phyloP scores from a whole-genome alignment of 2,888 invertebrate genomes.

The Adela reaumurella region DNA sequence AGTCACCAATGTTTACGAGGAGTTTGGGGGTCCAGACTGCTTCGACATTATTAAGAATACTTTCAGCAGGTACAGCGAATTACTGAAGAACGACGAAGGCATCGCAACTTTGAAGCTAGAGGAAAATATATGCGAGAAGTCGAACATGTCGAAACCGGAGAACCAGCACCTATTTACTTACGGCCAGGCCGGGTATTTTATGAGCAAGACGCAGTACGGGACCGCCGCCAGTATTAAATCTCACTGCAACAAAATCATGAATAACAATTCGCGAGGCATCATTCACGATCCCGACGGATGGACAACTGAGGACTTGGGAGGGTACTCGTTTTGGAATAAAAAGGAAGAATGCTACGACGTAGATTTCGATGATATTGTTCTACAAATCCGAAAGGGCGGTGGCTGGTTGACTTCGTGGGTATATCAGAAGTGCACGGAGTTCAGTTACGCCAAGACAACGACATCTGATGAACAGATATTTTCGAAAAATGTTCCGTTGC shows the following conservation, averaged over 20 bases:
- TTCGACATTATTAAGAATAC: constrained; percentile 21
- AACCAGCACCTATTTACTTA: constrained; percentile 36
- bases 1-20: constrained; percentile 32
- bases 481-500: constrained; percentile 37
- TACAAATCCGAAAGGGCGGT: constrained; percentile 16
- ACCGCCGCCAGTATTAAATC: constrained; percentile 20
- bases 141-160: constrained; percentile 25
- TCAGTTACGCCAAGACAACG: constrained; percentile 68
- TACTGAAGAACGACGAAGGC: constrained; percentile 25
- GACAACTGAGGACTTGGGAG: not conserved
- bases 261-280: constrained; percentile 1
- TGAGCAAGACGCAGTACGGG: constrained; percentile 32
- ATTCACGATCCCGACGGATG: not conserved
- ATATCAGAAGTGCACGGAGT: constrained; percentile 76
- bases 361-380: constrained; percentile 27
- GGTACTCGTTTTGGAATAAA: constrained; percentile 16
- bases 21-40: constrained; percentile 28
- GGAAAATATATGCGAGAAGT: constrained; percentile 30
- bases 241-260: constrained; percentile 21
- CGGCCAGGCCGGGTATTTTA: constrained; percentile 23
- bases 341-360: constrained; percentile 24
- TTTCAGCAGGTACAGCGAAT: constrained; percentile 25
- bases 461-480: constrained; percentile 57
- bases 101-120: constrained; percentile 27
- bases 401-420: constrained; percentile 49